phyloP scores from a whole-genome alignment of 2,113 vertebrate species.

The Rhabdomys dilectus region DNA sequence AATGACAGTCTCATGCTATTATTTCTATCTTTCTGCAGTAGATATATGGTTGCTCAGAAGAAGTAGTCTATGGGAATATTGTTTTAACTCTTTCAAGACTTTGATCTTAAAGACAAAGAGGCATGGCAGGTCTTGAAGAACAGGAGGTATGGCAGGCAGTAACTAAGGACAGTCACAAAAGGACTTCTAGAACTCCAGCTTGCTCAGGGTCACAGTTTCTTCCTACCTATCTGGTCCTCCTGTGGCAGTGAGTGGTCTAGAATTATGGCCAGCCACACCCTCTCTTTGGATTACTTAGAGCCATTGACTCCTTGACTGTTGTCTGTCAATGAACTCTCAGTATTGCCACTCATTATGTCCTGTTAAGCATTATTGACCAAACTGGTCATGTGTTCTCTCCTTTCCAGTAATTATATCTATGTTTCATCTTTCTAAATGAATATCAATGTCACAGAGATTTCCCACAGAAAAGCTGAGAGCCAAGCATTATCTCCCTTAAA shows the following conservation, averaged over 20 bases:
- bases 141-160: no score
- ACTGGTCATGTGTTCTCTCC: neutral
- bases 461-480: slow-evolving; percentile 65
- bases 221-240: neutral
- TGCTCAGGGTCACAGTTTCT: neutral
- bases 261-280: neutral
- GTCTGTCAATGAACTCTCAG: neutral
- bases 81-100: neutral
- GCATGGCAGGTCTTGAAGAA: accelerated
- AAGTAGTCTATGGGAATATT: neutral
- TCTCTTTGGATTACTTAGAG: neutral
- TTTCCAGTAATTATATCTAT: slow-evolving; percentile 67
- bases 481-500: slow-evolving; percentile 80
- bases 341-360: neutral
- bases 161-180: accelerated
- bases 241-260: neutral
- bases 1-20: neutral
- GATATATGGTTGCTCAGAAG: neutral
- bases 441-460: slow-evolving; percentile 74
- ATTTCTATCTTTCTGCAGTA: neutral
- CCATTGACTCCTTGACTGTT: neutral
- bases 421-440: slow-evolving; percentile 74
- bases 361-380: slow-evolving; percentile 59
- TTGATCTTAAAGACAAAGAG: no score
- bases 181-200: neutral